Conservation (phyloP, 2,888 invertebrate species). For the Notodonta ziczac region DNA sequence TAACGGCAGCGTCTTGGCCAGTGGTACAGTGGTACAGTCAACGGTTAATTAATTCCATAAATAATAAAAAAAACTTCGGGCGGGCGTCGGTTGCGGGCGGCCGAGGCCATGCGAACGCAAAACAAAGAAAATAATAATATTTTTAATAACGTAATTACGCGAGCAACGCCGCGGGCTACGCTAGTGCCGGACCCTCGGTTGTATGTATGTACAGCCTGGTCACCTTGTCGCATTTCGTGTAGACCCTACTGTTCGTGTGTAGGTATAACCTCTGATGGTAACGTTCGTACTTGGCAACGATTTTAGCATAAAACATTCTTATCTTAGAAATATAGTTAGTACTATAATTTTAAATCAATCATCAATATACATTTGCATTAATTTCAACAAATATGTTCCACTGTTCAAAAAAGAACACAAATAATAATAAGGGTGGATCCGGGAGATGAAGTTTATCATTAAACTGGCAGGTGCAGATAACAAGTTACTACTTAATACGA, state of each 20-base stretch:
- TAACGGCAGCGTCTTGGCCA: slow-evolving; percentile 12
- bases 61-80: slow-evolving; percentile 48
- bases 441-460: no score
- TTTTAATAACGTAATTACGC: slow-evolving; percentile 63
- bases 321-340: no score
- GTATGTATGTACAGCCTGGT: background rate
- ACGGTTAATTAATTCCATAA: slow-evolving; percentile 61
- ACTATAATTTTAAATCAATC: no score
- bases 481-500: no score
- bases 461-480: no score
- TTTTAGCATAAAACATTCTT: no score
- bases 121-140: slow-evolving; percentile 49
- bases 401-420: no score
- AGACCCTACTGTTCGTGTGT: background rate
- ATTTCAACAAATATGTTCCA: no score
- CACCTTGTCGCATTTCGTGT: background rate
- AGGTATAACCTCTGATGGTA: no score
- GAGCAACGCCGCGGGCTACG: slow-evolving; percentile 32
- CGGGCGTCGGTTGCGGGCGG: slow-evolving; percentile 9
- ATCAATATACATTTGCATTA: no score
- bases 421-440: no score
- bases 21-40: slow-evolving; percentile 25
- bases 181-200: slow-evolving; percentile 20
- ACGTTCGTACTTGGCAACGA: no score
- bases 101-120: slow-evolving; percentile 28